phyloP scores from a whole-genome alignment of 2,113 vertebrate species.

The Pandion haliaetus region DNA sequence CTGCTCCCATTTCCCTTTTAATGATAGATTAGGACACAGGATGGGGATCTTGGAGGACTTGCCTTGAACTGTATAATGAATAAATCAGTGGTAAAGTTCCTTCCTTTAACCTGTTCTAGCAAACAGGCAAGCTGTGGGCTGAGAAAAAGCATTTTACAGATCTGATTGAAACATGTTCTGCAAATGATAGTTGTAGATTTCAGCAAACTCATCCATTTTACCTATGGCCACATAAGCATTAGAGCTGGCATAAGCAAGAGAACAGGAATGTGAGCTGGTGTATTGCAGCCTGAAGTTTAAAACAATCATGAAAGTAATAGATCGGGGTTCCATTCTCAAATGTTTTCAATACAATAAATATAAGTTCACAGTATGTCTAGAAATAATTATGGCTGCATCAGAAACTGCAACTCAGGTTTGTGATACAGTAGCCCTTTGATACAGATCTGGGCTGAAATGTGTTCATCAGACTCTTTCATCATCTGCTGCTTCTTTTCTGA shows the following conservation, averaged over 20 bases:
- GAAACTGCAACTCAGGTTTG: not conserved
- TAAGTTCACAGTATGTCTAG: not conserved
- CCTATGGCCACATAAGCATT: not conserved
- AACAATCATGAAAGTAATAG: not conserved
- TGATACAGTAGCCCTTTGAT: not conserved
- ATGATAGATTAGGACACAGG: not conserved
- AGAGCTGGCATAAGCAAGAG: not conserved
- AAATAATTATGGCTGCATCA: not conserved
- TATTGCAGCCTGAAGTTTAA: not conserved
- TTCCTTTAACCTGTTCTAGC: not conserved
- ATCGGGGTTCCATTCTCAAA: not conserved
- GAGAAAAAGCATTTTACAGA: not conserved
- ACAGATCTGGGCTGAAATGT: not conserved
- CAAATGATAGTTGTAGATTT: not conserved
- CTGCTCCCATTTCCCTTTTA: not conserved
- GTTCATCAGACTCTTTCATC: not conserved
- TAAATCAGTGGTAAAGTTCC: not conserved
- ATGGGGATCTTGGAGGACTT: not conserved
- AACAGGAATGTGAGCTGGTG: not conserved
- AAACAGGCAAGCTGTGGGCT: not conserved
- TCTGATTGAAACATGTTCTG: not conserved
- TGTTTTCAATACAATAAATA: not conserved
- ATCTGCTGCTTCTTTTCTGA: not conserved
- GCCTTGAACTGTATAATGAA: not conserved
- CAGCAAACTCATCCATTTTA: not conserved